phyloP scores from a whole-genome alignment of 2,113 vertebrate species.

The Zeus faber region DNA sequence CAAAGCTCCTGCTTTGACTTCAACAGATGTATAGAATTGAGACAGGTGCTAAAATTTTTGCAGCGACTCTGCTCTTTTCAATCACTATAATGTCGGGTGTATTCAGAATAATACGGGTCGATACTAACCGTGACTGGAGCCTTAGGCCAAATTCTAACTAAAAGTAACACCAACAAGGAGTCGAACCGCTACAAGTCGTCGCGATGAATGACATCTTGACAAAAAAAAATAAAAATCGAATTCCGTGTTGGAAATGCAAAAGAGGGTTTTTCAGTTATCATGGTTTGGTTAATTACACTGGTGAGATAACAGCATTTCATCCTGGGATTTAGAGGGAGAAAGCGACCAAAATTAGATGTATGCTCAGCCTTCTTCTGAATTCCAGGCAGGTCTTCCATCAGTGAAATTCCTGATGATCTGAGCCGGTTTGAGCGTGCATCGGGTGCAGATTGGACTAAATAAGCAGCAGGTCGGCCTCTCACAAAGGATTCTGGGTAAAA shows the following conservation, averaged over 20 bases:
- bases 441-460: slow-evolving; percentile 68
- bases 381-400: slow-evolving; percentile 68
- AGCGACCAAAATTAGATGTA: slow-evolving; percentile 61
- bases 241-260: slow-evolving; percentile 18
- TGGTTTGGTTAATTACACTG: slow-evolving; percentile 45
- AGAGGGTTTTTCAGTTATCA: slow-evolving; percentile 16
- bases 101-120: no score
- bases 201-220: no score
- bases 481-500: slow-evolving; percentile 67
- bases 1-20: slow-evolving; percentile 38
- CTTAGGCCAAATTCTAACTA: no score
- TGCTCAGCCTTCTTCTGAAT: slow-evolving; percentile 65
- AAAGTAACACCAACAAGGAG: no score
- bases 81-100: no score
- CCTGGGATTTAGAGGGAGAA: slow-evolving; percentile 39
- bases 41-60: no score
- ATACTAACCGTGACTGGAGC: no score
- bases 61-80: no score
- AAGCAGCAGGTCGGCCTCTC: slow-evolving; percentile 41
- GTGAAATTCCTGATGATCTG: slow-evolving; percentile 74
- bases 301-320: slow-evolving; percentile 35
- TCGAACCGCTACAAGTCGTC: no score
- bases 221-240: no score
- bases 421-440: slow-evolving; percentile 55
- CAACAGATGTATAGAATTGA: slow-evolving; percentile 34